Base-by-base conservation (phyloP, 2,797 vertebrate genomes). In the Oreochromis mossambicus region DNA sequence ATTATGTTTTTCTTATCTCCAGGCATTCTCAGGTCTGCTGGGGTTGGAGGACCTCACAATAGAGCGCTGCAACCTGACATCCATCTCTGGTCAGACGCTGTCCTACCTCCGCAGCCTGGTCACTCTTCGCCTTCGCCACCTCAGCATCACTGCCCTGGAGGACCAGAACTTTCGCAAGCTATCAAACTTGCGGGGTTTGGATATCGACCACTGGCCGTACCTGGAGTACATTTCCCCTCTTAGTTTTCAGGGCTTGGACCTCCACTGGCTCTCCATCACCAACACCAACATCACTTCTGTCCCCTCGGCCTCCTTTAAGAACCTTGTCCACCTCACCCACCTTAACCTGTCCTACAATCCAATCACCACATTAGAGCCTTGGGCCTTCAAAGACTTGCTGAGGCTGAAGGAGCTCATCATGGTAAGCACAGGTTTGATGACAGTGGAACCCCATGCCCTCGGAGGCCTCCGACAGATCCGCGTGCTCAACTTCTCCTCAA, bases 291-390 rank as follows among this genome's bases (percentile, higher is more conserved):
- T 99, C 94, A 98, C 97, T 4, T 96, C 97, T 0, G 98, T 99
- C 86, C 98, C 98, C 1, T 96, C 97, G 0, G 94, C 97, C 5
- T 98, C 98, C 81, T 97, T 99, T 94, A 97, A 97, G 83, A 98
- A 97, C 92, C 95, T 98, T 94, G 96, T 95, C 11, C 97, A 99
- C 90, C 97, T 99, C 58, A 96, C 97, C 41, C 96, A 97, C 90
- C 97, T 99, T 78, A 98, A 99, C 92, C 94, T 99, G 54, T 99
- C 98, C 77, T 98, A 97, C 95, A 99, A 99, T 88, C 97, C 98
- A 90, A 99, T 99, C 91, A 92, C 96, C 90, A 94, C 95, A 2
- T 96, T 99, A 83, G 97, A 98, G 36, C 95, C 97, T 13, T 98
- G 97, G 86, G 97, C 98, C 80, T 99, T 99, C 87, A 96, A 95